Conservation (phyloP, 1,140 invertebrate genomes). For the Megalonaias nervosa region DNA sequence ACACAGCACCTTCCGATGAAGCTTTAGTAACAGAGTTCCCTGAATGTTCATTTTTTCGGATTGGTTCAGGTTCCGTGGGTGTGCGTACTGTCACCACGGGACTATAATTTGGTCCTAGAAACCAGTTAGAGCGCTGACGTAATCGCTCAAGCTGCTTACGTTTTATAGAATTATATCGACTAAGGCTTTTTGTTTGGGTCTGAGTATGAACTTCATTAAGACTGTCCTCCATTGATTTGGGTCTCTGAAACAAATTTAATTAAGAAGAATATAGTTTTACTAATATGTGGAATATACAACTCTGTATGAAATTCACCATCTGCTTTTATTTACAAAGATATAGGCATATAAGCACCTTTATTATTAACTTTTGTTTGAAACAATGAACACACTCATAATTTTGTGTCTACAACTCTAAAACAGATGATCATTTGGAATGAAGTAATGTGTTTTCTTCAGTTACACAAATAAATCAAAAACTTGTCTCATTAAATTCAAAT, state of each 20-base stretch:
- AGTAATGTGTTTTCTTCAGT: too few relatives aligned
- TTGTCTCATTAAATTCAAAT: too few relatives aligned
- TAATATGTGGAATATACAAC: too few relatives aligned
- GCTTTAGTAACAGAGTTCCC: slow-evolving; percentile 64
- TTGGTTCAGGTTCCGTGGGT: slow-evolving; percentile 26
- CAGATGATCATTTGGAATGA: too few relatives aligned
- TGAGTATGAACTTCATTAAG: slow-evolving; percentile 56
- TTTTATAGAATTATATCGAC: slow-evolving; percentile 67
- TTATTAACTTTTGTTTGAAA: too few relatives aligned
- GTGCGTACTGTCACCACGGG: slow-evolving; percentile 12
- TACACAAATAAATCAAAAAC: too few relatives aligned
- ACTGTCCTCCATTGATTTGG: slow-evolving; percentile 66
- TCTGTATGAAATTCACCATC: too few relatives aligned
- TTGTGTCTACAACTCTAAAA: too few relatives aligned
- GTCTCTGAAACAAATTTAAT: slow-evolving; percentile 50
- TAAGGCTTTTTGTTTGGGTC: slow-evolving; percentile 57
- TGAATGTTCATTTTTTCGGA: slow-evolving; percentile 49
- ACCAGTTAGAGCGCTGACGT: slow-evolving; percentile 67
- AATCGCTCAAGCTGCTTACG: slow-evolving; percentile 65
- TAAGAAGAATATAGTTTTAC: too few relatives aligned
- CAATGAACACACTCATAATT: too few relatives aligned
- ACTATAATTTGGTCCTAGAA: slow-evolving; percentile 56
- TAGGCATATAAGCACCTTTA: too few relatives aligned
- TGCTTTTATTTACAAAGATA: too few relatives aligned
- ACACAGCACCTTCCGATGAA: slow-evolving; percentile 63